phyloP scores from a whole-genome alignment of 2,113 vertebrate genomes.

The Crotalus horridus region DNA sequence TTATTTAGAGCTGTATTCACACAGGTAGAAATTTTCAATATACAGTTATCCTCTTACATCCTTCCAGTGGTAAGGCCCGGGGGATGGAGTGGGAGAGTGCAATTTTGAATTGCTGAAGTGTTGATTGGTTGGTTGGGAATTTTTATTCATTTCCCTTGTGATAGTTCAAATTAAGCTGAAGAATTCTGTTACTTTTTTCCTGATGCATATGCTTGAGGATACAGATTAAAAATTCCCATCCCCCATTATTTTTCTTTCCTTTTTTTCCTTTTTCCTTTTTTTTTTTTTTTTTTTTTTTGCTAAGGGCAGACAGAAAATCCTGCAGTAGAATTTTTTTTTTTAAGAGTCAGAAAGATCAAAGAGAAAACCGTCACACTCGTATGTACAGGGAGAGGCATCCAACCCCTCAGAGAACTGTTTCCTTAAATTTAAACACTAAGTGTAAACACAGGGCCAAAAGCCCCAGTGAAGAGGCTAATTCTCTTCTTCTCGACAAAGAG shows the following conservation, averaged over 20 bases:
- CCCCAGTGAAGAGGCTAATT: slow-evolving; percentile 20
- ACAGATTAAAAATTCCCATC: not conserved
- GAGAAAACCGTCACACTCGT: not conserved
- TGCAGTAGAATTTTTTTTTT: not conserved
- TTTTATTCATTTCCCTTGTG: not conserved
- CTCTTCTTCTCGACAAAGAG: slow-evolving; percentile 8
- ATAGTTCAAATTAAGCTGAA: not conserved
- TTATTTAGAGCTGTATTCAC: not conserved
- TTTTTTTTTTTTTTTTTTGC: not conserved
- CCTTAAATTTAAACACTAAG: not conserved
- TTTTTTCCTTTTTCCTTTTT: not conserved
- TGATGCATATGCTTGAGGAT: not conserved
- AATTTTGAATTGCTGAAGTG: not conserved
- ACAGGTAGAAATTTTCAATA: not conserved
- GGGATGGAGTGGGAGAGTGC: not conserved
- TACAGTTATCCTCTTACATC: not conserved
- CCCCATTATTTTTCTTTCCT: not conserved
- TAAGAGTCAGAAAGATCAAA: not conserved
- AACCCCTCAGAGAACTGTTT: slow-evolving; percentile 2
- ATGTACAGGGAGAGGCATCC: not conserved
- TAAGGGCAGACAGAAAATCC: not conserved
- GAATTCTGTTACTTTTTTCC: not conserved
- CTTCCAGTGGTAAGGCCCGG: too few relatives aligned
- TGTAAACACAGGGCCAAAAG: not conserved
- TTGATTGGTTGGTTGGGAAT: not conserved